phyloP scores from a whole-genome alignment of 2,888 invertebrate species.

The Cantharis rustica region DNA sequence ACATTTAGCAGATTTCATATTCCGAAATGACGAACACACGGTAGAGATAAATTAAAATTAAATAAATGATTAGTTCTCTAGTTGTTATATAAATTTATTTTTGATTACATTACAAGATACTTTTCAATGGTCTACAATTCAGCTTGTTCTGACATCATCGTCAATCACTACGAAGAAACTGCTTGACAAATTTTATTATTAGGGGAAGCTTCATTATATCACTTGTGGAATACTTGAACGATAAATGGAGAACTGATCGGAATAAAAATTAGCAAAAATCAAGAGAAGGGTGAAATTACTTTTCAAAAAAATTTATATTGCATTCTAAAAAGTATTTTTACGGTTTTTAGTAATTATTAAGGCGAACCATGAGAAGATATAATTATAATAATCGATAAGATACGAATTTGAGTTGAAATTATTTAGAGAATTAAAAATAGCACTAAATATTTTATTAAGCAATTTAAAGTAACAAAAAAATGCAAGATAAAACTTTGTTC shows the following conservation, averaged over 20 bases:
- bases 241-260: neutral
- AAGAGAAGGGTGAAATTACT: neutral
- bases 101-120: too few relatives aligned
- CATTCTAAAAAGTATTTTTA: neutral
- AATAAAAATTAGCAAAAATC: neutral
- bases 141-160: neutral
- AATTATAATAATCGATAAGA: neutral
- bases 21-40: neutral
- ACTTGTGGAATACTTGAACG: neutral
- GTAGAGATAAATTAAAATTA: neutral
- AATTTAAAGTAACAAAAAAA: neutral
- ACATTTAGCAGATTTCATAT: neutral
- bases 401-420: neutral
- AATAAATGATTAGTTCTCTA: neutral
- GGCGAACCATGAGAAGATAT: neutral
- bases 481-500: slow-evolving; percentile 1
- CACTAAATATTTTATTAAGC: neutral
- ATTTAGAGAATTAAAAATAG: neutral
- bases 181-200: neutral
- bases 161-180: neutral
- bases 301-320: neutral
- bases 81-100: neutral
- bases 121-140: neutral
- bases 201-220: neutral
- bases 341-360: neutral